Base-by-base conservation (phyloP, 1,140 invertebrate genomes). In the Cydia strobilella region DNA sequence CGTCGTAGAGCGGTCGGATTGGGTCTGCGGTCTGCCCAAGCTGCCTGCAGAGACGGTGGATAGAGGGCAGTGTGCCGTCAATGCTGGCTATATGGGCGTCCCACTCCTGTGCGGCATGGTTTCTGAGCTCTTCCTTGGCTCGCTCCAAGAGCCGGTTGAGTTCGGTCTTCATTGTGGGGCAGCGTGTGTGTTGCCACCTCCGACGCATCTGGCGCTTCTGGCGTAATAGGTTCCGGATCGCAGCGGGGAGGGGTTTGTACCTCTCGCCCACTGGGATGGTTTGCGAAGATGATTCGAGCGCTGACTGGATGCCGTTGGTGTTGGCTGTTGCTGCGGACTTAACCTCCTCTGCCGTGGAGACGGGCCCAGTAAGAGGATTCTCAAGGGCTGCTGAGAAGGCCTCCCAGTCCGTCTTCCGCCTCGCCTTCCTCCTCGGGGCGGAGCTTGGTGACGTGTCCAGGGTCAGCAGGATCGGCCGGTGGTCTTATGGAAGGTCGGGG, bases 131-230 rank as follows among this genome's bases (percentile, higher is more conserved):
- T 1, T 13, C 12, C 51, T 54, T 59, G 3, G n/a, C 48, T 6
- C n/a, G 31, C 15, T 59, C 51, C 2, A 35, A 13, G 13, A 74
- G 27, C 0, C 4, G 5, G 73, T 74, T 74, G 2, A 59, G 59
- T 6, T 18, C 20, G 0, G 25, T 18, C 31, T 74, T 74, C 1
- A 39, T 7, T 3, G 48, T 39, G 0, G 73, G 73, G 35, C 73
- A 74, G 4, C 51, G 45, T 0, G 51, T 74, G 23, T 13, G 45
- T 20, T 54, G 48, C 72, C 72, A 74, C 9, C n/a, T 13, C 62
- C 31, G n/a, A 42, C 51, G 59, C 82, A 81, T 23, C 79, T 82
- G 23, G 54, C 76, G 73, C 82, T 74, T 74, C 1, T n/a, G 27
- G 0, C 1, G 0, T 3, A 74, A n/a, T 10, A 51, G 18, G 0